Evolutionary conservation across 1,140 invertebrate genomes (phyloP).

Genomic region (Protaetia brevitarsis): DNA sequence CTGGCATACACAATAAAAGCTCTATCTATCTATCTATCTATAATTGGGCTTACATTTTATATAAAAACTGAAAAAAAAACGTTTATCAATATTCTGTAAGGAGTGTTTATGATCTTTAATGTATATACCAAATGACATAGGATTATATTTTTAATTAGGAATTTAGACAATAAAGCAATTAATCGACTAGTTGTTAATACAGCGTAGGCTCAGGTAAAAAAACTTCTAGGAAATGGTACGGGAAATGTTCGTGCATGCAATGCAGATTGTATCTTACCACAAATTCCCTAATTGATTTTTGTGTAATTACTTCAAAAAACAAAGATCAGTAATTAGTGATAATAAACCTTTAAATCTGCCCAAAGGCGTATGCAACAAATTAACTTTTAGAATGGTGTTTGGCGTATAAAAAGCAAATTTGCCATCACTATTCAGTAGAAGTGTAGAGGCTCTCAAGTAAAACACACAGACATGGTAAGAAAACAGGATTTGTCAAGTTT

Average conservation of each 20-base stretch:
- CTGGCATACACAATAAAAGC: too few species aligned
- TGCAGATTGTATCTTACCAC: background rate
- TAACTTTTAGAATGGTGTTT: background rate
- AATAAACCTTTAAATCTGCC: background rate
- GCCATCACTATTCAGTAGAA: background rate
- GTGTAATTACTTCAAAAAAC: background rate
- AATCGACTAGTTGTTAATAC: too few species aligned
- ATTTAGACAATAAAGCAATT: too few species aligned
- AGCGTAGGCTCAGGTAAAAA: too few species aligned
- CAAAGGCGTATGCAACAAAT: background rate
- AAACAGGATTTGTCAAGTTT: background rate
- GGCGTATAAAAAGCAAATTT: background rate
- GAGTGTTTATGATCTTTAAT: too few species aligned
- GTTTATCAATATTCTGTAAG: too few species aligned
- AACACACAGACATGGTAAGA: background rate
- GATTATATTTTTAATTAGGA: too few species aligned
- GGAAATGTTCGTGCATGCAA: background rate
- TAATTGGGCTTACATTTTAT: too few species aligned
- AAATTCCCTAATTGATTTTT: slow-evolving; percentile 6
- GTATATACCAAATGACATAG: too few species aligned
- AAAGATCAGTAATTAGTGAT: background rate
- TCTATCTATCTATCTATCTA: too few species aligned
- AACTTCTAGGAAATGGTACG: slow-evolving; percentile 1
- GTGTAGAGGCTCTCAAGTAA: background rate
- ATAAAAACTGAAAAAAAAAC: too few species aligned